Evolutionary conservation across 2,888 invertebrate genomes (phyloP), one percentile per base, ranked within the genome.

Genomic region (Drosophila glabriapex): DNA sequence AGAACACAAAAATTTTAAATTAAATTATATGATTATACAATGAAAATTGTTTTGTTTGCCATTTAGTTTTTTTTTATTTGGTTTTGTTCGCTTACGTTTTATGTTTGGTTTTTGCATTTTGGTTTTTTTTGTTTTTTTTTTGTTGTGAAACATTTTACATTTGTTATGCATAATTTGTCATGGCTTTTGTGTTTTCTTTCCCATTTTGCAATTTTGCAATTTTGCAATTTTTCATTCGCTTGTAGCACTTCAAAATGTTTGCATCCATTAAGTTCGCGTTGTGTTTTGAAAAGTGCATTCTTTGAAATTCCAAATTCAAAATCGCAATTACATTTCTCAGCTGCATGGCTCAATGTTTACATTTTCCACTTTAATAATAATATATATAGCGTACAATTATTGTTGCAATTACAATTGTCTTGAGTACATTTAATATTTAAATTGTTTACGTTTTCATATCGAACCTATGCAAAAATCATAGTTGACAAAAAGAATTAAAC

Each of bases 361-460:
- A 66, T 56, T 70, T 78, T 83, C 62, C 80, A 83, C 78, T 63
- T 83, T 89, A 76, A 83, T 90, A 88, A 90, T 88, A 90, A 79
- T 88, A 90, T 91, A 89, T 91, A 82, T 92, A 92, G 92, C 92
- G 92, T 92, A 92, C 92, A 92, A 92, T 92, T 92, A 92, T 92
- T 92, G 92, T 92, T 92, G 92, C 92, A 92, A 92, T 92, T 92
- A 92, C 92, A 92, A 92, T 92, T 92, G 92, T 92, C 92, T 91
- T 91, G 92, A 92, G 92, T 92, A 92, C 92, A 92, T 92, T 91
- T 87, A 92, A 91, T 82, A 90, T 89, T 89, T 83, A 84, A 84
- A 80, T 77, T 64, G 46, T 83, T 82, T 83, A 79, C 73, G 81
- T 75, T 85, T 84, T 66, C 69, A 77, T 76, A 80, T 80, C 63